These are phyloP conservation scores for Brachyistius frenatus DNA, from an alignment of 2,113 vertebrate genomes.

Conservation along the genomic window DNA sequence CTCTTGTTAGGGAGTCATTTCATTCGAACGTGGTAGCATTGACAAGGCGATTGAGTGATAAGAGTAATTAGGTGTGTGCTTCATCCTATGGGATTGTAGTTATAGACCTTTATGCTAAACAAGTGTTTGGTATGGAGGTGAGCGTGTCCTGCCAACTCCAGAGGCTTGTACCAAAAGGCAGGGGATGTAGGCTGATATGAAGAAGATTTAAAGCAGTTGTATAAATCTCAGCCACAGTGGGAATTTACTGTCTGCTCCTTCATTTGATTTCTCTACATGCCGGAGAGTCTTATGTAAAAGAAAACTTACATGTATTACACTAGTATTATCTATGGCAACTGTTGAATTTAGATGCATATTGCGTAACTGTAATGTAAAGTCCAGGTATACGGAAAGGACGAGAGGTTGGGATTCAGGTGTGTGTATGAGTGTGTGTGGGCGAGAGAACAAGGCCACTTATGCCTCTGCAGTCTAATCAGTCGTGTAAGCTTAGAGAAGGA, in stretches of 20 bases:
- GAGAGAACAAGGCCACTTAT: conserved; percentile 63
- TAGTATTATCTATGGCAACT: neutral
- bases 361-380: neutral
- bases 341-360: conserved; percentile 10
- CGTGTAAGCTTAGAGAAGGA: conserved; percentile 44
- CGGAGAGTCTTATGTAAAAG: too few relatives aligned
- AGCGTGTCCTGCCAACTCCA: conserved; percentile 2
- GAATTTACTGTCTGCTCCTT: too few relatives aligned
- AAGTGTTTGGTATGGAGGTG: conserved; percentile 60
- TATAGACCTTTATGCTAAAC: conserved; percentile 67
- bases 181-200: neutral
- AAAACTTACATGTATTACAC: too few relatives aligned
- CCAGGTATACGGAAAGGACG: neutral
- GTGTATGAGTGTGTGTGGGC: conserved; percentile 33
- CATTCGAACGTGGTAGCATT: conserved; percentile 49
- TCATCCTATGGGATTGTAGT: conserved; percentile 56
- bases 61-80: conserved; percentile 62
- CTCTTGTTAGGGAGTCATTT: conserved; percentile 43
- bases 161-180: conserved; percentile 23
- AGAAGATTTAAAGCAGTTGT: neutral
- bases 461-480: conserved; percentile 66
- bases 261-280: too few relatives aligned
- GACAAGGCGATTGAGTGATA: conserved; percentile 69
- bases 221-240: too few relatives aligned
- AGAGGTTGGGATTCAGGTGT: conserved; percentile 31